These are phyloP conservation scores for Melanotaenia trifasciata DNA, from an alignment of 2,797 vertebrate species.

Conservation along the genomic window DNA sequence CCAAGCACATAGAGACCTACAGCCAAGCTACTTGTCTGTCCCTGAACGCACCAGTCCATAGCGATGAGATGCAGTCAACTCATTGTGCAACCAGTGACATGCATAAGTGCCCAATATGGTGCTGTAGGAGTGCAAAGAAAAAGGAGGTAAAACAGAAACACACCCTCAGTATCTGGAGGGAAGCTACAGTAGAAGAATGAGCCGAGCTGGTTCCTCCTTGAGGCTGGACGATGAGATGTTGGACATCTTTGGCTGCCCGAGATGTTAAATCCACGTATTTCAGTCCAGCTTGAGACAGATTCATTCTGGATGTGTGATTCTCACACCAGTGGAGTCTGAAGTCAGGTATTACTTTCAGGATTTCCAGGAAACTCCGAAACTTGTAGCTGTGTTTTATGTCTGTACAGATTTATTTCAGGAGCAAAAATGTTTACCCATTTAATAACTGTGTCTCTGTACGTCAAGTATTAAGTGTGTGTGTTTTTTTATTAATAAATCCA, in stretches of 20 bases:
- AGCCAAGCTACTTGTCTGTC: conserved; percentile 50
- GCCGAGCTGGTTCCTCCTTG: conserved; percentile 12
- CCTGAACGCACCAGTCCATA: conserved; percentile 43
- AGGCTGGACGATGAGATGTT: conserved; percentile 11
- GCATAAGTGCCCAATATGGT: conserved; percentile 60
- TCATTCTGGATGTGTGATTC: conserved; percentile 8
- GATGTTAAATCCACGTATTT: conserved; percentile 14
- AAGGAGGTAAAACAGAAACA: conserved; percentile 47
- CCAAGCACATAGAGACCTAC: conserved; percentile 1
- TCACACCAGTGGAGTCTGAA: conserved; percentile 12
- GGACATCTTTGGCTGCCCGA: conserved; percentile 32
- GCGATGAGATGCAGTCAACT: conserved; percentile 51
- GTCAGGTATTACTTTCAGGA: neutral
- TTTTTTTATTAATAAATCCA: too few relatives aligned
- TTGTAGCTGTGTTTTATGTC: neutral
- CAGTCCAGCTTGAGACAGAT: conserved; percentile 19
- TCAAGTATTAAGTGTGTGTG: too few relatives aligned
- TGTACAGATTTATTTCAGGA: neutral
- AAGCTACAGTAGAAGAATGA: conserved; percentile 36
- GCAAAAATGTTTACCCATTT: neutral
- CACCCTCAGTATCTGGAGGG: conserved; percentile 61
- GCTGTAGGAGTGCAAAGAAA: conserved; percentile 40
- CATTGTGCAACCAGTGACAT: conserved; percentile 68
- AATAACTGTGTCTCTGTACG: too few relatives aligned
- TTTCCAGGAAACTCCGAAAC: neutral